Conservation (phyloP, 1,140 invertebrate genomes). For the Temnothorax nylanderi region DNA sequence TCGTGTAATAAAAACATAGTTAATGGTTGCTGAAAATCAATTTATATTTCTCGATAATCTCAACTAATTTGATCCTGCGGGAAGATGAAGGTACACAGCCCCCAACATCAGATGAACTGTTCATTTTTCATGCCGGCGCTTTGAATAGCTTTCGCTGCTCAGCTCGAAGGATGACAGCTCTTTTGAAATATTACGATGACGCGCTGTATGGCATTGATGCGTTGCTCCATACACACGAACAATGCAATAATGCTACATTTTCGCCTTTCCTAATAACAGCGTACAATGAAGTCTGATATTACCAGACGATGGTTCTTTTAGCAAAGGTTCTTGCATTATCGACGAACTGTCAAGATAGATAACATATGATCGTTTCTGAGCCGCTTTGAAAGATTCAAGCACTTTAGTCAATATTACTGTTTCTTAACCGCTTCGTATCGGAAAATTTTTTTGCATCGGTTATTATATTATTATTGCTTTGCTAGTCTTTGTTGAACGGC, state of each 20-base stretch:
- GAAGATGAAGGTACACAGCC: constrained; percentile 42
- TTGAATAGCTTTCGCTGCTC: constrained; percentile 66
- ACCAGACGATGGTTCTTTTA: constrained; percentile 3
- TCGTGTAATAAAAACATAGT: neutral
- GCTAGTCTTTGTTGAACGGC: neutral
- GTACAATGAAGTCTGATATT: constrained; percentile 9
- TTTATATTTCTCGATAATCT: constrained; percentile 26
- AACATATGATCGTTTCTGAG: constrained; percentile 11
- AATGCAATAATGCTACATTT: constrained; percentile 27
- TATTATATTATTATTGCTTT: constrained; percentile 17
- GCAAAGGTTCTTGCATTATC: neutral
- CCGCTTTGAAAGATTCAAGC: constrained; percentile 13
- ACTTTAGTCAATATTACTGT: neutral
- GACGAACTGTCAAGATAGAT: constrained; percentile 25
- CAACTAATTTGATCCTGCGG: neutral
- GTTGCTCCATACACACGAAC: constrained; percentile 20
- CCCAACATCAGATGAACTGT: constrained; percentile 51
- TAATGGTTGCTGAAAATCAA: constrained; percentile 37
- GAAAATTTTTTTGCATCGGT: neutral
- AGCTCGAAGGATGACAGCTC: constrained; percentile 68
- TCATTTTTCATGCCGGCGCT: constrained; percentile 69
- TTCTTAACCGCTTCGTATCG: neutral
- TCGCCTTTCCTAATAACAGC: constrained; percentile 27
- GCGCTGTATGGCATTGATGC: constrained; percentile 60
- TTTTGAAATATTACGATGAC: constrained; percentile 72